Percentiles rank a stretch among this genome's conserved stretches.
Evolutionary conservation across 2,113 vertebrate genomes (phyloP).

Genomic region (Ardeotis arabs): DNA sequence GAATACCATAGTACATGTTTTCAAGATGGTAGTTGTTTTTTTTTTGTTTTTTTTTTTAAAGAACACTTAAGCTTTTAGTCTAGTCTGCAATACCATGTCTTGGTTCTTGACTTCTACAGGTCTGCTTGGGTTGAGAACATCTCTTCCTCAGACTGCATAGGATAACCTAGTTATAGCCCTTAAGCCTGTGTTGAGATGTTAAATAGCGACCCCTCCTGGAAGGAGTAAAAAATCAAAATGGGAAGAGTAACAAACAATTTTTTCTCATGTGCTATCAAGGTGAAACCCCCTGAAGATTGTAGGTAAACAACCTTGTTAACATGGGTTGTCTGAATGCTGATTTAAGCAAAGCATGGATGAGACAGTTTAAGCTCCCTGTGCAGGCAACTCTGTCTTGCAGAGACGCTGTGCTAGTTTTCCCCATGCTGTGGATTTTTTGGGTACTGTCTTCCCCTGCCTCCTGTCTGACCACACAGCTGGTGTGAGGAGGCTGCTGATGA

Average conservation of each 20-base stretch:
- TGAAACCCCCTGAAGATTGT: background rate
- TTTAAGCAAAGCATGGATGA: background rate
- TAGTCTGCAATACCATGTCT: background rate
- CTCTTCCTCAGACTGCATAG: background rate
- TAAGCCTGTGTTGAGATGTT: background rate
- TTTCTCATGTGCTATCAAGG: background rate
- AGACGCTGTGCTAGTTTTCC: background rate
- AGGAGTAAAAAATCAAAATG: background rate
- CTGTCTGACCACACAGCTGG: background rate
- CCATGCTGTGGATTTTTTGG: background rate
- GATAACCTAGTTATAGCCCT: background rate
- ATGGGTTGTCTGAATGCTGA: background rate
- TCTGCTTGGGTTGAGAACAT: background rate
- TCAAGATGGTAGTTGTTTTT: background rate
- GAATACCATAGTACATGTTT: background rate
- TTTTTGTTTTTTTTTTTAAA: background rate
- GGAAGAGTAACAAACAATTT: background rate
- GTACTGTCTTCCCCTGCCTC: background rate
- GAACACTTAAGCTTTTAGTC: background rate
- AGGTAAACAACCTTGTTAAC: background rate
- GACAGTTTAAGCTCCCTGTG: background rate
- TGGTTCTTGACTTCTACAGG: background rate
- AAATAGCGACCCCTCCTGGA: conserved; percentile 34
- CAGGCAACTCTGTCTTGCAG: background rate
- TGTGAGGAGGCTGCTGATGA: background rate